Percentiles rank a stretch among this genome's conserved stretches.
These are phyloP conservation scores for Tursiops truncatus DNA, from an alignment of 2,113 vertebrate genomes.

Conservation along the genomic window DNA sequence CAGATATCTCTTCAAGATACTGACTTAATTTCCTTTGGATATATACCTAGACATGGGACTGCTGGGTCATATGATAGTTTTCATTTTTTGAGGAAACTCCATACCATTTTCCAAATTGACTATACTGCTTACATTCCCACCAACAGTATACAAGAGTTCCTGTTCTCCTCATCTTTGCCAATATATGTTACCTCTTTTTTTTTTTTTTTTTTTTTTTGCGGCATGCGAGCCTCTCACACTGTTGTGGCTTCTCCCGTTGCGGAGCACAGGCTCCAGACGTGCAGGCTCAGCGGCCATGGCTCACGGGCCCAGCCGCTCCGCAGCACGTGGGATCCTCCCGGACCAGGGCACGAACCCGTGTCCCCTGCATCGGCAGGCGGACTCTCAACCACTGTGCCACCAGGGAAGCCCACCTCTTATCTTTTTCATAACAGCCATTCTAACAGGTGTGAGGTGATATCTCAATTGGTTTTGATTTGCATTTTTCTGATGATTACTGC, in stretches of 20 bases:
- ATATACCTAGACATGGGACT: neutral
- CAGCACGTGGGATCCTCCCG: no score
- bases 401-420: neutral
- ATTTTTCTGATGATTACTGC: neutral
- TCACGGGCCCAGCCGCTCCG: no score
- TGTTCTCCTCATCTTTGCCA: neutral
- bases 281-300: no score
- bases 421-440: neutral
- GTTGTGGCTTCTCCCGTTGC: no score
- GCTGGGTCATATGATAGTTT: neutral
- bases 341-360: no score
- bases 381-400: no score
- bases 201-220: neutral
- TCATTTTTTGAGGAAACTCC: neutral
- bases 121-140: neutral
- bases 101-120: neutral
- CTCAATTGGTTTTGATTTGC: neutral
- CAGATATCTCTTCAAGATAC: neutral
- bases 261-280: no score
- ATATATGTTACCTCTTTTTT: neutral
- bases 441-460: neutral
- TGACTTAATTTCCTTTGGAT: neutral
- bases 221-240: no score
- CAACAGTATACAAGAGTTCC: neutral
- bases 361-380: no score